A percentile compares a stretch with the other conserved stretches of the same genome.
Evolutionary conservation across 2,797 vertebrate genomes (phyloP).

Genomic region (Parauchenoglanis punctatus): DNA sequence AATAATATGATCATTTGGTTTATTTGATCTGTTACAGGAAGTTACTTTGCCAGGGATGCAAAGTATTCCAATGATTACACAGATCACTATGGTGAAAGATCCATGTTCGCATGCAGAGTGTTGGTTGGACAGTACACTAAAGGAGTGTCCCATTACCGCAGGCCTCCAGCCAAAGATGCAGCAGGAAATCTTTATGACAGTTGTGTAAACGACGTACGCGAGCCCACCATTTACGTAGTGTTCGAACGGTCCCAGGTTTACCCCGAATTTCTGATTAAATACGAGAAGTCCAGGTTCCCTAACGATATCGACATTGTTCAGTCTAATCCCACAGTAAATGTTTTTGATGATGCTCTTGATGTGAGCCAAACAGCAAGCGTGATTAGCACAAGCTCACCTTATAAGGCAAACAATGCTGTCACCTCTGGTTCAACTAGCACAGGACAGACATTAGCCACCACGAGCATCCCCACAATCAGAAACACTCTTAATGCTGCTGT

Average conservation of each 20-base stretch:
- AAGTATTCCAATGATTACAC: constrained; percentile 78
- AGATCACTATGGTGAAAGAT: constrained; percentile 13
- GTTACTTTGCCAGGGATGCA: constrained; percentile 84
- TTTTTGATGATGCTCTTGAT: background rate
- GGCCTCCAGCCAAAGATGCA: constrained; percentile 57
- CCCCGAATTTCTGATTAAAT: constrained; percentile 64
- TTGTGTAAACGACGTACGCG: constrained; percentile 54
- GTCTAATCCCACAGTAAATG: background rate
- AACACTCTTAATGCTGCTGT: background rate
- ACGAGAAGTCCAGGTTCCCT: constrained; percentile 37
- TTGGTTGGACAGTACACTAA: constrained; percentile 76
- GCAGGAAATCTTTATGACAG: constrained; percentile 59
- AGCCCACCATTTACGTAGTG: constrained; percentile 61
- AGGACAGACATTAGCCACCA: background rate
- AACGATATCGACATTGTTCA: background rate
- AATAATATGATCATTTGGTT: background rate
- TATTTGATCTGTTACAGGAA: constrained; percentile 70
- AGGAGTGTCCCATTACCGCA: constrained; percentile 64
- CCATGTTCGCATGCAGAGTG: constrained; percentile 82
- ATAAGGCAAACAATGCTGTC: background rate
- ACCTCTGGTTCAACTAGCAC: background rate
- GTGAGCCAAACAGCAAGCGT: background rate
- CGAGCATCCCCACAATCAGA: background rate
- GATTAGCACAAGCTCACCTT: background rate
- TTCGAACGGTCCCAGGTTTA: constrained; percentile 64